Evolutionary conservation across 92 coral and sea anemone genomes (phyloP), one percentile per base, ranked within the genome.

Genomic region (Palythoa grandiflora): DNA sequence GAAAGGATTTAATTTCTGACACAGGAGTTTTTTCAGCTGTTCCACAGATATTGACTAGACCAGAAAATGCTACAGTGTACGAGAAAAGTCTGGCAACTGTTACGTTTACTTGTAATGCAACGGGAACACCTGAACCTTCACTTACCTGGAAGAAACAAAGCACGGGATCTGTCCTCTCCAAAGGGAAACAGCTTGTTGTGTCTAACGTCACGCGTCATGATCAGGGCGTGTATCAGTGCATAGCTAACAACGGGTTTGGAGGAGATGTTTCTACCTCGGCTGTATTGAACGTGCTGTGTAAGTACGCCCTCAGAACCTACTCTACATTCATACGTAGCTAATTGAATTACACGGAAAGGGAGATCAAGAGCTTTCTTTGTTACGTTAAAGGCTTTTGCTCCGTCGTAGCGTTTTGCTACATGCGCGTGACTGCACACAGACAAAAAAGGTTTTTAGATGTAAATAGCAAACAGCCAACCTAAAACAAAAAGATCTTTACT

Each of bases 161-260:
- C 83, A 88, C 76, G 20, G 75, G 79, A 5, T 36, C n/a, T 14
- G 79, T 77, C 57, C 61, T 91, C 44, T 85, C 94, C 15, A 77
- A 2, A 11, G 84, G 75, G 35, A 54, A 84, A 40, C 77, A 71
- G 44, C 51, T 88, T n/a, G 21, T 48, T 6, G 70, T 91, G 54
- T 2, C 54, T 6, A 73, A 87, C 12, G 89, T 91, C 83, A 88
- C 70, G 39, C 89, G 92, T 1, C 70, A 48, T 44, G 80, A 93
- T 40, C 88, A 83, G 2, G 98, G 98, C 39, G 57, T 86, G 36
- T 95, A 95, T 71, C 78, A 83, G 44, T 95, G 98, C 59, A 79
- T 89, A 2, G 98, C 96, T 1, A 75, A 60, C 20, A 95, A 95
- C 66, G 98, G 98, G 14, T 83, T 95, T 14, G 96, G 98, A 40